Conservation (phyloP, 2,113 vertebrate genomes). For the Triplophysa tibetana region DNA sequence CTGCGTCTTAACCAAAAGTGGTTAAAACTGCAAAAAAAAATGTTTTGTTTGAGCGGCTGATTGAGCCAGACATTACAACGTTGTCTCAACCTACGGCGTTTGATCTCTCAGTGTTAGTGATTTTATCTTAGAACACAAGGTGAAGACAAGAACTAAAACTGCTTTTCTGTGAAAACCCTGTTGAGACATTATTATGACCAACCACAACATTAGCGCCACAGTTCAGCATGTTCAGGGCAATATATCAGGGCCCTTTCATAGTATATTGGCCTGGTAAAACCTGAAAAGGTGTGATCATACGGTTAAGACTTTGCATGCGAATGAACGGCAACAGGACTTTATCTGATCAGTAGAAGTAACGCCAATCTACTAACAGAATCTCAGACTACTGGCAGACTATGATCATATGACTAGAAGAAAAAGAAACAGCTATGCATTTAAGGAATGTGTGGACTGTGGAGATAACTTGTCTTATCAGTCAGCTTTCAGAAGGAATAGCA, state of each 20-base stretch:
- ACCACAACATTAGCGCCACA: no score
- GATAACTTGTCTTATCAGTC: slow-evolving; percentile 33
- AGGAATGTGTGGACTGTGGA: slow-evolving; percentile 43
- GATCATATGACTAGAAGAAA: slow-evolving; percentile 35
- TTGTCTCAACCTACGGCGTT: no score
- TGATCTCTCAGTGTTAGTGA: no score
- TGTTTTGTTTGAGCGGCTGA: no score
- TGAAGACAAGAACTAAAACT: not conserved
- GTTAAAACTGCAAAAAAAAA: not conserved
- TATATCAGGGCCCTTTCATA: no score
- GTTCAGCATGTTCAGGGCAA: not conserved
- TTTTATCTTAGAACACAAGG: not conserved
- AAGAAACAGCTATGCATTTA: slow-evolving; percentile 13
- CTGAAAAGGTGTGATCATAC: not conserved
- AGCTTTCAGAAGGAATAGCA: not conserved
- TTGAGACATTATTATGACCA: no score
- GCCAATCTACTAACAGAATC: slow-evolving; percentile 38
- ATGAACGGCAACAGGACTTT: slow-evolving; percentile 13
- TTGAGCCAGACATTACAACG: no score
- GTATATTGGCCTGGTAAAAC: not conserved
- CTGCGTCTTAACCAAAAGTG: not conserved
- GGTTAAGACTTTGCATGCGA: not conserved
- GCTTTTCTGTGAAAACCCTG: not conserved
- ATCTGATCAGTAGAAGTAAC: not conserved
- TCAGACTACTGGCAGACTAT: slow-evolving; percentile 32